Evolutionary conservation across 2,113 vertebrate genomes (phyloP).

Genomic region (Telmatochromis sp.): DNA sequence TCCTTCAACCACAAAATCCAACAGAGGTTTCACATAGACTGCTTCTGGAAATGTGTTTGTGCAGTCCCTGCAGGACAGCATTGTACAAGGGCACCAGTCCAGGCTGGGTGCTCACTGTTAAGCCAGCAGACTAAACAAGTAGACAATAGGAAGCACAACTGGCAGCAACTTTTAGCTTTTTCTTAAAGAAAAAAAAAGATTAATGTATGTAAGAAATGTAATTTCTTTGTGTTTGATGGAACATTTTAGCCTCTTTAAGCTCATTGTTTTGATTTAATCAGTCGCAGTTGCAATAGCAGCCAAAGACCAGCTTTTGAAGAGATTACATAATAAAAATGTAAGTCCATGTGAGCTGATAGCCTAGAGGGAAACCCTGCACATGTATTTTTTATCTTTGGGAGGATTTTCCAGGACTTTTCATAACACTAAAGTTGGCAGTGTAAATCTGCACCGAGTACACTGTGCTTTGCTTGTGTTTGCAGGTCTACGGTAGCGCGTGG

Average conservation of each 20-base stretch:
- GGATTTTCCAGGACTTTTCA: not conserved
- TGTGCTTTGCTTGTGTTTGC: not conserved
- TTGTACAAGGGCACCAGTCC: not conserved
- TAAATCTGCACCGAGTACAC: not conserved
- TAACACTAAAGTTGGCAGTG: not conserved
- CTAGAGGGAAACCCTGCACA: not conserved
- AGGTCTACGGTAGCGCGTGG: constrained; percentile 22
- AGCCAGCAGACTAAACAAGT: not conserved
- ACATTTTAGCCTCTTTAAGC: not conserved
- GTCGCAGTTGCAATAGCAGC: not conserved
- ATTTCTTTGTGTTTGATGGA: not conserved
- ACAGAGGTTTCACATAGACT: not conserved
- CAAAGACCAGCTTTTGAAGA: not conserved
- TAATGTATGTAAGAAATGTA: not conserved
- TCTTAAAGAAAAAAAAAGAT: not conserved
- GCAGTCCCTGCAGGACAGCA: not conserved
- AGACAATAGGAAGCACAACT: not conserved
- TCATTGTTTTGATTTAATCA: not conserved
- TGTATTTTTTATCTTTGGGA: not conserved
- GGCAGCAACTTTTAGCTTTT: not conserved
- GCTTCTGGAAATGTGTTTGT: not conserved
- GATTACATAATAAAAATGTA: not conserved
- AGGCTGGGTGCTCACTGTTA: not conserved
- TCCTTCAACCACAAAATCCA: not conserved
- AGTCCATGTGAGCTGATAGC: not conserved